Percentiles rank a stretch among this genome's conserved stretches.
Evolutionary conservation across 2,797 vertebrate species (phyloP).

Genomic region (Masticophis lateralis): DNA sequence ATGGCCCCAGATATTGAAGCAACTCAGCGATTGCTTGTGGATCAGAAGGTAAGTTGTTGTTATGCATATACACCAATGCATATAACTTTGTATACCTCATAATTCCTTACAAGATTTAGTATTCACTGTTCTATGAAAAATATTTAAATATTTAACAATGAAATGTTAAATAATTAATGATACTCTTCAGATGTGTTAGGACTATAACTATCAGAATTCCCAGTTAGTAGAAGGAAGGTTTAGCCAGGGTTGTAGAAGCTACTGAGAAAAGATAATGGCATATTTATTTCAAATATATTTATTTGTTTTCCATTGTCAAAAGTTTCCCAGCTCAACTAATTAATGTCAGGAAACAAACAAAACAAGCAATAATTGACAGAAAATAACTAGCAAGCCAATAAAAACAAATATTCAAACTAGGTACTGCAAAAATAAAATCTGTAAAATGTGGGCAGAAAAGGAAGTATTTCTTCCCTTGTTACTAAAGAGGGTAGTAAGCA

Average conservation of each 20-base stretch:
- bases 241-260: background rate
- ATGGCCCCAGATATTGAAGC: constrained; percentile 97
- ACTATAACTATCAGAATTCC: background rate
- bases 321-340: background rate
- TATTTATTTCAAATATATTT: background rate
- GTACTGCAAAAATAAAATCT: background rate
- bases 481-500: background rate
- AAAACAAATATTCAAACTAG: background rate
- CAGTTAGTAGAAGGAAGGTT: background rate
- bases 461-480: background rate
- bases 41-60: constrained; percentile 83
- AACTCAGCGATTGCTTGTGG: constrained; percentile 85
- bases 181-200: background rate
- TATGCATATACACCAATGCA: rapidly evolving
- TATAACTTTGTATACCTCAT: background rate
- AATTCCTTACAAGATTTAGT: background rate
- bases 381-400: background rate
- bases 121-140: background rate
- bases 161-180: background rate
- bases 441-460: background rate
- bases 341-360: background rate
- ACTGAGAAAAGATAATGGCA: background rate
- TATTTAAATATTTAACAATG: background rate
- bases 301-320: background rate
- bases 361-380: background rate